Evolutionary conservation across 64 coral and sea anemone genomes (phyloP).

Genomic region (Acropora yongei): DNA sequence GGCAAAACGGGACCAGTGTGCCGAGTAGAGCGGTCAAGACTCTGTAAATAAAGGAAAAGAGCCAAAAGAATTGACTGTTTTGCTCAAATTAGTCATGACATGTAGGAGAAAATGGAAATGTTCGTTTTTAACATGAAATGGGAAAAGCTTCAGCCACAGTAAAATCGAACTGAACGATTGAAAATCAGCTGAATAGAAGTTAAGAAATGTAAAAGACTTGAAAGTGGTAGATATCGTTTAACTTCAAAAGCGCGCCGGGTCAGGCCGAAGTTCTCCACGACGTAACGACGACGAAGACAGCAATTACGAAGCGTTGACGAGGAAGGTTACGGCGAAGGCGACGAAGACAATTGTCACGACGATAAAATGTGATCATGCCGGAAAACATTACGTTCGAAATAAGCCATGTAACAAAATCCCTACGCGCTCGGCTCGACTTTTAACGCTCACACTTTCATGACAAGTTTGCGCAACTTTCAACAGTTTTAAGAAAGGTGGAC

Average conservation of each 20-base stretch:
- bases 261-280: no score
- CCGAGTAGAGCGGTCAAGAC: neutral
- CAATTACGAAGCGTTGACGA: neutral
- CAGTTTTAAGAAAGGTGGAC: neutral
- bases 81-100: neutral
- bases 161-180: no score
- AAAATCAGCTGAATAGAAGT: no score
- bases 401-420: no score
- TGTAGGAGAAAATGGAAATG: neutral
- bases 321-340: neutral
- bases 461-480: neutral
- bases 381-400: no score
- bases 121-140: no score
- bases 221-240: no score
- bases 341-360: neutral
- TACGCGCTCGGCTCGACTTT: neutral
- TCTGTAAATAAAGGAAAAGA: neutral
- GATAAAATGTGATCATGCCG: neutral
- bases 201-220: no score
- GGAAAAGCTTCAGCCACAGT: neutral
- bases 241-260: no score
- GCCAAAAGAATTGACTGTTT: neutral
- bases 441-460: neutral
- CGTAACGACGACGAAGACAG: neutral
- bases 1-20: neutral